These are phyloP conservation scores for Pygoscelis adeliae DNA, from an alignment of 2,113 vertebrate genomes.

Conservation along the genomic window DNA sequence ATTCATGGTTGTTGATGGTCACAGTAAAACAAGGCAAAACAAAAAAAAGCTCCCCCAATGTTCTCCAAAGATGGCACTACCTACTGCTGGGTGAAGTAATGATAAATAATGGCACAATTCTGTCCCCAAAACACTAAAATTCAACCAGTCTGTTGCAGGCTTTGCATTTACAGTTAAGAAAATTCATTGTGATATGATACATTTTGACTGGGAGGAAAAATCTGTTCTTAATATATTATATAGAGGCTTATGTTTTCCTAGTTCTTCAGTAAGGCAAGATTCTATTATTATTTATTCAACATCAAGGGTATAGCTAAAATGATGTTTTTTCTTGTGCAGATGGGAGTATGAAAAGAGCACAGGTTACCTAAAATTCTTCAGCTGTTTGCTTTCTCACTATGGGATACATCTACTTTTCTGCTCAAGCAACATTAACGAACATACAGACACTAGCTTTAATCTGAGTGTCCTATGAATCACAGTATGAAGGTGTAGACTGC, in stretches of 20 bases:
- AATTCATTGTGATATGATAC: neutral
- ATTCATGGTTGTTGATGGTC: neutral
- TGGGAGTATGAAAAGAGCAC: neutral
- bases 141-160: neutral
- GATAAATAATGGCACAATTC: neutral
- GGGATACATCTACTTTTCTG: neutral
- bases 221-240: neutral
- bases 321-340: neutral
- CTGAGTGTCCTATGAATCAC: neutral
- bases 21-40: neutral
- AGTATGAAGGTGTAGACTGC: neutral
- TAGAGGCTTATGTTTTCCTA: neutral
- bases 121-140: neutral
- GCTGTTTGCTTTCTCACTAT: neutral
- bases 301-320: neutral
- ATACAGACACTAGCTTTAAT: neutral
- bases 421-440: neutral
- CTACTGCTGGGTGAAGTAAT: neutral
- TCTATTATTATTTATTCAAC: neutral
- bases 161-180: neutral
- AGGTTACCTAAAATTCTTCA: neutral
- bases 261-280: neutral
- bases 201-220: neutral
- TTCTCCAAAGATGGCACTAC: neutral
- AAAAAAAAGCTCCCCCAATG: fast-evolving